Evolutionary conservation across 1,140 invertebrate species (phyloP), one percentile per base, ranked within the genome.

Genomic region (Bombus haemorrhoidalis): DNA sequence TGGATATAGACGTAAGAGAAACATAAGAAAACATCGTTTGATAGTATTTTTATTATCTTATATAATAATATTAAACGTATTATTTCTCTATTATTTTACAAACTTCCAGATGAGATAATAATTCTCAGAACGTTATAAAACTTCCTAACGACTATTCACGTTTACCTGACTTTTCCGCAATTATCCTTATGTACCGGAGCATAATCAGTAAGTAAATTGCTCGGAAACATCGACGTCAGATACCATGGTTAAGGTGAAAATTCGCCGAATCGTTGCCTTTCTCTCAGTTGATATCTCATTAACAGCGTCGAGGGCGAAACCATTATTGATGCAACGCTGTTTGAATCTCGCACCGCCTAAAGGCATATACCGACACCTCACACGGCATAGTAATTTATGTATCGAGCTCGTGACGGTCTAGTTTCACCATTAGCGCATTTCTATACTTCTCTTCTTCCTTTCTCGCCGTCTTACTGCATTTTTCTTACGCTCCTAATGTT

Each of bases 341-440:
- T 78, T 32, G 57, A 78, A 41, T 78, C 37, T 39, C 76, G 25
- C 76, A 37, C 37, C 28, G 59, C 59, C 39, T 64, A 28, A 41
- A 78, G 37, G 28, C 37, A 78, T 9, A 18, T 43, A n/a, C 59
- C 10, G 59, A 78, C 57, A 39, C 57, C 59, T 18, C 37, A 13
- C 57, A 34, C 59, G 59, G 57, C 37, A 32, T 32, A 41, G 62
- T 78, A 78, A 78, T 78, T 78, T 78, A 78, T 78, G 76, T 64
- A 78, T 78, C 37, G 59, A 18, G 57, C 32, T 64, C 76, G 76
- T 57, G 76, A 78, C 57, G 76, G 37, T 78, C 76, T 78, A 78
- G 59, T 78, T 78, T 78, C 76, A 28, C 76, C 37, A 64, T 77
- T 41, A 77, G 13, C 22, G 15, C 59, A n/a, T 57, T 10, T 32